Evolutionary conservation across 1,140 invertebrate species (phyloP).

Genomic region (Riptortus pedestris): DNA sequence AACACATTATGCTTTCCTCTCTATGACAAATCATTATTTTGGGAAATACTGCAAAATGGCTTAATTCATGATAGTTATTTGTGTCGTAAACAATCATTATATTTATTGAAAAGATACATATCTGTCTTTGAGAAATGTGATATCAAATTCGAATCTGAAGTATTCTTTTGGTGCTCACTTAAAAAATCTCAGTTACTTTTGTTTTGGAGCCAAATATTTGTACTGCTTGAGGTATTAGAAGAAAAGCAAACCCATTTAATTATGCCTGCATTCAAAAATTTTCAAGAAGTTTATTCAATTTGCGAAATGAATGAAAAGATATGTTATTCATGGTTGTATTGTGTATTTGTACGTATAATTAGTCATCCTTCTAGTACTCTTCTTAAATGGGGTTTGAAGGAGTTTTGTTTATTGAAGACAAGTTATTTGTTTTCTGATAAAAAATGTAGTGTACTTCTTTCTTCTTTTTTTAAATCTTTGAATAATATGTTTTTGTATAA

Average conservation of each 20-base stretch:
- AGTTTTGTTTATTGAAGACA: slow-evolving; percentile 29
- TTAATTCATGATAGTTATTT: slow-evolving; percentile 20
- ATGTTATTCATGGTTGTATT: slow-evolving; percentile 37
- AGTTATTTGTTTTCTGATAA: slow-evolving; percentile 27
- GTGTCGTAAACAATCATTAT: slow-evolving; percentile 36
- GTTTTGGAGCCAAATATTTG: slow-evolving; percentile 38
- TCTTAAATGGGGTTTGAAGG: slow-evolving; percentile 38
- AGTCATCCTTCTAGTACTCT: slow-evolving; percentile 40
- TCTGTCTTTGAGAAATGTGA: slow-evolving; percentile 29
- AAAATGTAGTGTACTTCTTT: slow-evolving; percentile 31
- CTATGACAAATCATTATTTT: slow-evolving; percentile 22
- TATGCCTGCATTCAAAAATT: slow-evolving; percentile 37
- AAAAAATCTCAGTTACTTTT: slow-evolving; percentile 22
- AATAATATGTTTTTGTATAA: slow-evolving; percentile 21
- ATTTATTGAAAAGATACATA: slow-evolving; percentile 35
- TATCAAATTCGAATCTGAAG: slow-evolving; percentile 1
- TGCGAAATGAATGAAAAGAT: slow-evolving; percentile 32
- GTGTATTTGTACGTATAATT: slow-evolving; percentile 39
- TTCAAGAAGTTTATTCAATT: slow-evolving; percentile 32
- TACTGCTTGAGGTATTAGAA: slow-evolving; percentile 46
- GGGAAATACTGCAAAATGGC: slow-evolving; percentile 29
- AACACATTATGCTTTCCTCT: slow-evolving; percentile 10
- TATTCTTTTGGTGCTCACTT: slow-evolving; percentile 27
- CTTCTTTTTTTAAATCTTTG: slow-evolving; percentile 28
- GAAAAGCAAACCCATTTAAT: slow-evolving; percentile 52